These are phyloP conservation scores for Carduelis carduelis DNA, from an alignment of 2,797 vertebrate genomes.

Conservation along the genomic window DNA sequence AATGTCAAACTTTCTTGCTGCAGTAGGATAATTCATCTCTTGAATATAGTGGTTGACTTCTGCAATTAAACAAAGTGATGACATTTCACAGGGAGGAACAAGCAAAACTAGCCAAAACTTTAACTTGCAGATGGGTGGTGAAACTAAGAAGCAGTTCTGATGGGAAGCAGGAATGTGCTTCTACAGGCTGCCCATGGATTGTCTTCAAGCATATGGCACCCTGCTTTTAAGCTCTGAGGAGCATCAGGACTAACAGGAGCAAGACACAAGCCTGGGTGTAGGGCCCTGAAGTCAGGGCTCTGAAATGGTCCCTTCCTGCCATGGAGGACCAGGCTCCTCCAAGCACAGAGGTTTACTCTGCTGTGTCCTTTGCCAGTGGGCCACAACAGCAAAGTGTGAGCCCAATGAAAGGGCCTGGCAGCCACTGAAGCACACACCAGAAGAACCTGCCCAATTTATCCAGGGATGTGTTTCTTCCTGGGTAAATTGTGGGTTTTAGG, in stretches of 20 bases:
- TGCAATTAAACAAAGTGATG: conserved; percentile 29
- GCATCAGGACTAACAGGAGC: background rate
- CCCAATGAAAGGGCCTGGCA: background rate
- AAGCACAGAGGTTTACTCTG: background rate
- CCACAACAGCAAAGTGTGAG: accelerated
- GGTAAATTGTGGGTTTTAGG: background rate
- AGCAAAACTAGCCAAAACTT: background rate
- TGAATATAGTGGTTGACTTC: background rate
- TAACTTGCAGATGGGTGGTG: background rate
- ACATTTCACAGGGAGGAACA: background rate
- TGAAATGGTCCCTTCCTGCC: background rate
- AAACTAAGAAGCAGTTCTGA: background rate
- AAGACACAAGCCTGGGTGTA: accelerated
- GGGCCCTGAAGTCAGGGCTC: accelerated
- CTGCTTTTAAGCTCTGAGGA: background rate
- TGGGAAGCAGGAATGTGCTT: background rate
- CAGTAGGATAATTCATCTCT: background rate
- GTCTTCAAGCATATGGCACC: background rate
- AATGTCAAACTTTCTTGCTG: background rate
- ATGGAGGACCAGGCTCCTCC: background rate
- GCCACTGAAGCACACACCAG: accelerated
- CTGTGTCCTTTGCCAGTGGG: background rate
- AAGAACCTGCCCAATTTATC: background rate
- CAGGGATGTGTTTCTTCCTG: background rate
- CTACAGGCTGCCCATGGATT: background rate